These are phyloP conservation scores for Crypturellus undulatus DNA, from an alignment of 2,113 vertebrate species.

Conservation along the genomic window DNA sequence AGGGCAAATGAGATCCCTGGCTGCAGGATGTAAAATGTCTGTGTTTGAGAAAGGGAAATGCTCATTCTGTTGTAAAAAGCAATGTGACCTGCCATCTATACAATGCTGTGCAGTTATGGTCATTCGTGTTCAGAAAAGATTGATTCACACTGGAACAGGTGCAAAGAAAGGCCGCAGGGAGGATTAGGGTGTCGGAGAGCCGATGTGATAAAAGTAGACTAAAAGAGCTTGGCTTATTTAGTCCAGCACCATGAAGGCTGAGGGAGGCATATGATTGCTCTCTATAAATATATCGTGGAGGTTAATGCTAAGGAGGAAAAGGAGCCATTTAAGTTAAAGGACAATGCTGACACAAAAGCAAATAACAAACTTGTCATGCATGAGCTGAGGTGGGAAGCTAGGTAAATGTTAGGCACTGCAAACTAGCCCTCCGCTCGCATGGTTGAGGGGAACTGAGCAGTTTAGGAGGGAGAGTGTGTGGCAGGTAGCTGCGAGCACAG, in stretches of 20 bases:
- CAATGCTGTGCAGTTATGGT: constrained; percentile 50
- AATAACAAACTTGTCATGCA: background rate
- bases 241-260: constrained; percentile 47
- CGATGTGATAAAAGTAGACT: constrained; percentile 62
- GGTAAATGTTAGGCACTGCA: background rate
- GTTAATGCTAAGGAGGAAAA: constrained; percentile 67
- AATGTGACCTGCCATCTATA: constrained; percentile 37
- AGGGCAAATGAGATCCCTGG: background rate
- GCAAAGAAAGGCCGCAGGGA: constrained; percentile 53
- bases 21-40: background rate
- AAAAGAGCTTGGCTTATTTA: constrained; percentile 61
- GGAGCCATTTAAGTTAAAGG: constrained; percentile 68
- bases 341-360: constrained; percentile 63
- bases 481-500: background rate
- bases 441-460: accelerated
- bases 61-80: constrained; percentile 46
- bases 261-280: constrained; percentile 54
- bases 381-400: background rate
- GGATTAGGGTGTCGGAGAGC: constrained; percentile 43
- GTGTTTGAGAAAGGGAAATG: constrained; percentile 3
- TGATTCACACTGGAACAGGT: constrained; percentile 70
- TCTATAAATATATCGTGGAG: constrained; percentile 68
- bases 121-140: constrained; percentile 52
- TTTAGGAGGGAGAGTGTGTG: accelerated
- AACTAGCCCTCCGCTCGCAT: background rate